Evolutionary conservation across 2,113 vertebrate species (phyloP).

Genomic region (Chaenocephalus aceratus): DNA sequence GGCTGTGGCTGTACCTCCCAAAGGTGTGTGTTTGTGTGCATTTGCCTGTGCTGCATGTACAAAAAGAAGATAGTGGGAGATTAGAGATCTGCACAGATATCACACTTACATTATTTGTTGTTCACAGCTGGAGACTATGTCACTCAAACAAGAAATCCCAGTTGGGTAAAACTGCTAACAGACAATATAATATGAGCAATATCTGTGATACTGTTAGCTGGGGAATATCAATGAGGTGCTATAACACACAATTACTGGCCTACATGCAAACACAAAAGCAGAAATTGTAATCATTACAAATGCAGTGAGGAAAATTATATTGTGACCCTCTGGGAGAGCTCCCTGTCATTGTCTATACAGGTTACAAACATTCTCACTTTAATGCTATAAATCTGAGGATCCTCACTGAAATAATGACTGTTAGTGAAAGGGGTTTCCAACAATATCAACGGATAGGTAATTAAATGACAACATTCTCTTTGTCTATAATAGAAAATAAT

Average conservation of each 20-base stretch:
- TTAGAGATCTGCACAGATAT: conserved; percentile 30
- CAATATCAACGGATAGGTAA: neutral
- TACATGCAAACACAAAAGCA: conserved; percentile 10
- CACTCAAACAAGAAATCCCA: conserved; percentile 38
- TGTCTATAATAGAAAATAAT: too few species aligned
- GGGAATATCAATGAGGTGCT: conserved; percentile 26
- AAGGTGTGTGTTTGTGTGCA: conserved; percentile 6
- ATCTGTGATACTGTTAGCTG: conserved; percentile 26
- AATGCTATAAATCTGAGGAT: neutral
- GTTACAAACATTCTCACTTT: conserved; percentile 20
- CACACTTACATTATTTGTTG: conserved; percentile 29
- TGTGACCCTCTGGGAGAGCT: conserved; percentile 42
- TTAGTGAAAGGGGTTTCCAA: neutral
- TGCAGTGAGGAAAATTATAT: conserved; percentile 34
- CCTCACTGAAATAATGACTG: neutral
- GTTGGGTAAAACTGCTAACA: conserved; percentile 11
- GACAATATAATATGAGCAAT: conserved; percentile 13
- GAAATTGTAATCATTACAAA: conserved; percentile 43
- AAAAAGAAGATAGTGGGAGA: conserved; percentile 13
- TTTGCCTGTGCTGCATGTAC: neutral
- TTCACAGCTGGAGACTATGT: conserved; percentile 34
- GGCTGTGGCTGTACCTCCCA: conserved; percentile 7
- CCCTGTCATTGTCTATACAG: conserved; percentile 34
- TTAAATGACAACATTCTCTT: neutral
- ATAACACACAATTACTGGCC: neutral